Evolutionary conservation across 2,113 vertebrate species (phyloP).

Genomic region (Seriola quinqueradiata): DNA sequence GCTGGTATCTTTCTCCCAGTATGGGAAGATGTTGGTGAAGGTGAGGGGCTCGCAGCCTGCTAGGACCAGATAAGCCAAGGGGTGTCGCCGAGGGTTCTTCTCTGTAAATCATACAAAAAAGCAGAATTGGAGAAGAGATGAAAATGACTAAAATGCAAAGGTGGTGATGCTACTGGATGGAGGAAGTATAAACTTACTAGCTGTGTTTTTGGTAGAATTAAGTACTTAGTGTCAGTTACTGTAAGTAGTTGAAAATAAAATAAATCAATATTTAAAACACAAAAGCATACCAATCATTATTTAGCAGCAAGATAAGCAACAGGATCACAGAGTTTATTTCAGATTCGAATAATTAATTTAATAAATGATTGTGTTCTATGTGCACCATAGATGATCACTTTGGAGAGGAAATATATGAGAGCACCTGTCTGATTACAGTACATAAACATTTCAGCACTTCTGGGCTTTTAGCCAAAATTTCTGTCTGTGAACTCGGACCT

Average conservation of each 20-base stretch:
- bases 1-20: constrained; percentile 82
- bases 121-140: too few relatives aligned
- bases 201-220: neutral
- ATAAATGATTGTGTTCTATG: neutral
- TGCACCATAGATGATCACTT: neutral
- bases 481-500: constrained; percentile 75
- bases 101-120: constrained; percentile 68
- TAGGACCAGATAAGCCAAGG: constrained; percentile 84
- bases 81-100: constrained; percentile 84
- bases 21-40: constrained; percentile 88
- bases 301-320: neutral
- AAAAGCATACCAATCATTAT: neutral
- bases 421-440: too few relatives aligned
- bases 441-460: neutral
- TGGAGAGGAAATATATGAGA: neutral
- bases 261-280: neutral
- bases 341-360: neutral
- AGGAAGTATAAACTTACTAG: neutral
- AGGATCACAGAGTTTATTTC: neutral
- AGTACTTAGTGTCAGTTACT: neutral
- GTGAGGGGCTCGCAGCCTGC: constrained; percentile 86
- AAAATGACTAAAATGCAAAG: neutral
- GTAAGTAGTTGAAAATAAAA: neutral
- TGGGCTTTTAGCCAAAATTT: neutral
- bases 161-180: neutral